A percentile compares a stretch with the other conserved stretches of the same genome.
Evolutionary conservation across 2,797 vertebrate species (phyloP).

Genomic region (Nyctalus aviator): DNA sequence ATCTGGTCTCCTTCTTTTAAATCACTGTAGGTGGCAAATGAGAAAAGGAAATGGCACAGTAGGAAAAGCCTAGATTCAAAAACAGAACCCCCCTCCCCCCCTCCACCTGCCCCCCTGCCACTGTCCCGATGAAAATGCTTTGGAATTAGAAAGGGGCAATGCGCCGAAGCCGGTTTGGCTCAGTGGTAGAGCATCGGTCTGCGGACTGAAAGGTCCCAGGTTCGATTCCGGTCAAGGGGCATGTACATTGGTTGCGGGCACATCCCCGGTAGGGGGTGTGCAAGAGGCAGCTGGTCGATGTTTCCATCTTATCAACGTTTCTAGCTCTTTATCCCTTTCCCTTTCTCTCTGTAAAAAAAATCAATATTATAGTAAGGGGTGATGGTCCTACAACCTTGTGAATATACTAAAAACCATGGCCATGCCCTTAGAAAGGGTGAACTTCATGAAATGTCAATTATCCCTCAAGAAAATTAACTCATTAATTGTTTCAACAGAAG

Average conservation of each 20-base stretch:
- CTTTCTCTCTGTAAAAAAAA: too few species aligned
- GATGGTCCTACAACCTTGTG: neutral
- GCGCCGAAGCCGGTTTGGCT: too few species aligned
- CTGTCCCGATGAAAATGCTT: neutral
- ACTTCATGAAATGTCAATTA: neutral
- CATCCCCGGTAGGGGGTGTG: too few species aligned
- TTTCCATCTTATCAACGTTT: too few species aligned
- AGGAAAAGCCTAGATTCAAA: neutral
- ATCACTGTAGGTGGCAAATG: neutral
- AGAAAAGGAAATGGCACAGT: neutral
- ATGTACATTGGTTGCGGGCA: too few species aligned
- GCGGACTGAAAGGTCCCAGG: too few species aligned
- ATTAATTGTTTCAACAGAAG: neutral
- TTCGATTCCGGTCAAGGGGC: too few species aligned
- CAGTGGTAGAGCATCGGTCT: too few species aligned
- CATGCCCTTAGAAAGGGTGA: neutral
- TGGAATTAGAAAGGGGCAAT: neutral
- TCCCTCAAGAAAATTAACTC: neutral
- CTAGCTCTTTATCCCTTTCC: too few species aligned
- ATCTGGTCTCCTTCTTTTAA: constrained; percentile 24
- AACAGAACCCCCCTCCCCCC: neutral
- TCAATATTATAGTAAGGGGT: neutral
- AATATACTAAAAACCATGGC: neutral
- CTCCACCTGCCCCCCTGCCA: too few species aligned
- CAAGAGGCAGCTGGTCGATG: too few species aligned